Evolutionary conservation across 2,888 invertebrate genomes (phyloP).

Genomic region (Gortyna flavago): DNA sequence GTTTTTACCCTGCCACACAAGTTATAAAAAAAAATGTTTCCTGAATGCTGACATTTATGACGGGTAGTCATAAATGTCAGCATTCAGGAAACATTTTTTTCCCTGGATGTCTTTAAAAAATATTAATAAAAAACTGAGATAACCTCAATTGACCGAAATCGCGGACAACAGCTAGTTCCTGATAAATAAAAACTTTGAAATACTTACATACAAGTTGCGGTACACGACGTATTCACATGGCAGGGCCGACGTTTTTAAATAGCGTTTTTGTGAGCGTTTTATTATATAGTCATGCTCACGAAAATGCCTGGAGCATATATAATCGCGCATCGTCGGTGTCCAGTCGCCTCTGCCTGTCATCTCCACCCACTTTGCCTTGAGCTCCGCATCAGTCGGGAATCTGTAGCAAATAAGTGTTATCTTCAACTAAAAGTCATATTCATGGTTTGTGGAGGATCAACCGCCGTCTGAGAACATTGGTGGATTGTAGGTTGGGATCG

Average conservation of each 20-base stretch:
- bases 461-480: neutral
- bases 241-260: conserved; percentile 11
- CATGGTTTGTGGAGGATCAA: neutral
- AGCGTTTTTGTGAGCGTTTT: conserved; percentile 27
- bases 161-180: no score
- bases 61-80: no score
- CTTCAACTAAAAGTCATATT: neutral
- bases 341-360: neutral
- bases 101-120: neutral
- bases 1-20: neutral
- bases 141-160: neutral
- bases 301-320: conserved; percentile 33
- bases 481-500: neutral
- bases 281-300: conserved; percentile 28
- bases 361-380: neutral
- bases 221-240: conserved; percentile 50
- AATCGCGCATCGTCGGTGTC: neutral
- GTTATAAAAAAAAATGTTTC: neutral
- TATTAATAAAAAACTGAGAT: neutral
- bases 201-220: conserved; percentile 25
- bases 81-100: no score
- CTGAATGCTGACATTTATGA: neutral
- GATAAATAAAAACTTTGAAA: neutral
- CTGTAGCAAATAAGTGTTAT: conserved; percentile 15
- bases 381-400: conserved; percentile 14